These are phyloP conservation scores for Phataginus tetradactyla DNA, from an alignment of 2,797 vertebrate species.

Conservation along the genomic window DNA sequence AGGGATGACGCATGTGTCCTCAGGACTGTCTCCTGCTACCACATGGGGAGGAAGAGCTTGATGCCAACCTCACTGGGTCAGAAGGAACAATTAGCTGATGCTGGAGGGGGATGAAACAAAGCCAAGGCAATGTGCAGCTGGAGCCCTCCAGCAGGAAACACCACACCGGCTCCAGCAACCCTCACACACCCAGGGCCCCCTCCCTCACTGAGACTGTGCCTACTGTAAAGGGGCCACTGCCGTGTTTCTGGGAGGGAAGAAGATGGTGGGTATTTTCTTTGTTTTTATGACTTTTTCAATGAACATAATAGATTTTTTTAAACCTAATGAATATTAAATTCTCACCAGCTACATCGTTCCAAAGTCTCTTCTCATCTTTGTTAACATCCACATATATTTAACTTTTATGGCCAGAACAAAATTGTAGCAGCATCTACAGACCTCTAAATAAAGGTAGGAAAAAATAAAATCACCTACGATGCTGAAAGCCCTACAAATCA, in stretches of 20 bases:
- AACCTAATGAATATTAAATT: conserved; percentile 66
- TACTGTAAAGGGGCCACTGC: background rate
- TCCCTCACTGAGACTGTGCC: background rate
- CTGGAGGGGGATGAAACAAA: background rate
- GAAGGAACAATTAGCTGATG: background rate
- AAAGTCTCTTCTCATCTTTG: conserved; percentile 55
- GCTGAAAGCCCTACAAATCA: conserved; percentile 69
- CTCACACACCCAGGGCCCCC: too few relatives aligned
- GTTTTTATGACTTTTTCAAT: conserved; percentile 39
- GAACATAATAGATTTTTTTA: conserved; percentile 49
- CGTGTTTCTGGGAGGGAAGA: background rate
- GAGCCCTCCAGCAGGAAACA: background rate
- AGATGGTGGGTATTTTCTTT: background rate
- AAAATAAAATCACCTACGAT: background rate
- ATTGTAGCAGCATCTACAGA: conserved; percentile 58
- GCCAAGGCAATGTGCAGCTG: background rate
- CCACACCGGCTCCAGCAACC: too few relatives aligned
- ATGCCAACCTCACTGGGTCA: rapidly evolving
- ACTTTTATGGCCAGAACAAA: conserved; percentile 61
- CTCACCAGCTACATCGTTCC: conserved; percentile 58
- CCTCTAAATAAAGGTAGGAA: conserved; percentile 69
- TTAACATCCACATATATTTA: conserved; percentile 66
- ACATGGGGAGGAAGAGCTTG: rapidly evolving
- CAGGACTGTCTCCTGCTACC: background rate
- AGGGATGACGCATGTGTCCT: background rate